These are phyloP conservation scores for Ennomos erosarius DNA, from an alignment of 2,888 invertebrate species.

Conservation along the genomic window DNA sequence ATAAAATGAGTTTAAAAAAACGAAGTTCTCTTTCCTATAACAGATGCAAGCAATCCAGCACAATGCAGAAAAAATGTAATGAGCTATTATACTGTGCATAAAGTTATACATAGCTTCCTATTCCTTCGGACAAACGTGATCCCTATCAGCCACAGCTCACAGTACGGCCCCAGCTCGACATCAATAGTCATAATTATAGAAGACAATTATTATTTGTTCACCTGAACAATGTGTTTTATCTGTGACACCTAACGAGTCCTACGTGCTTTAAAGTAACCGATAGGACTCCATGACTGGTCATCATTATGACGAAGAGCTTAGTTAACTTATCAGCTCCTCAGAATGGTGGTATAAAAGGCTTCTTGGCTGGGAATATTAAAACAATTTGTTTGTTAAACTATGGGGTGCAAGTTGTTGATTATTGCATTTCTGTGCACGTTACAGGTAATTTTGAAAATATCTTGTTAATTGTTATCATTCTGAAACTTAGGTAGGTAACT, in stretches of 20 bases:
- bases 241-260: conserved; percentile 41
- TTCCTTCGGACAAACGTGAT: conserved; percentile 18
- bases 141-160: too few species aligned
- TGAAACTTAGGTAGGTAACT: neutral
- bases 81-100: too few species aligned
- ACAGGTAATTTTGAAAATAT: conserved; percentile 55
- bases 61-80: too few species aligned
- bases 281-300: conserved; percentile 42
- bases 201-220: conserved; percentile 35
- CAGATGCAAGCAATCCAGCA: too few species aligned
- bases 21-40: too few species aligned
- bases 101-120: neutral
- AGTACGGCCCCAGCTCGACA: too few species aligned
- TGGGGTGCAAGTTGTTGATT: conserved; percentile 54
- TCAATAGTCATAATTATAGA: neutral
- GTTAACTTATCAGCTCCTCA: conserved; percentile 50
- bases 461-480: neutral
- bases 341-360: conserved; percentile 33
- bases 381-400: conserved; percentile 44
- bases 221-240: conserved; percentile 43
- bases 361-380: conserved; percentile 17
- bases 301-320: conserved; percentile 52
- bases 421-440: conserved; percentile 53
- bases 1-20: too few species aligned
- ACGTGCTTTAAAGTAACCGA: conserved; percentile 50